Percentiles rank a stretch among this genome's conserved stretches.
Conservation (phyloP, 1,140 invertebrate species). For the Zaprionus camerounensis region DNA sequence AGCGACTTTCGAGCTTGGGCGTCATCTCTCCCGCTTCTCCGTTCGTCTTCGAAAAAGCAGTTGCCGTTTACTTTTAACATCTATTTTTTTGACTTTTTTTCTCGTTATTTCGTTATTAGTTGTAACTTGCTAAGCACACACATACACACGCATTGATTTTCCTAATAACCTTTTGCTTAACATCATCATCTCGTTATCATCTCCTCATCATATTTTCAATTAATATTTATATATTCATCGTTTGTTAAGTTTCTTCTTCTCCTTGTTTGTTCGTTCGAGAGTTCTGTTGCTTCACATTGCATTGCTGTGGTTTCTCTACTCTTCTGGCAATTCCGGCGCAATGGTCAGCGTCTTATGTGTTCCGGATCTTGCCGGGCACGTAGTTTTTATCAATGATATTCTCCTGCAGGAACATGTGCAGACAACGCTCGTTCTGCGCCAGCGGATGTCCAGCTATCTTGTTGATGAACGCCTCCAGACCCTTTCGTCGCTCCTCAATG, state of each 20-base stretch:
- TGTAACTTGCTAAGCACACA: constrained; percentile 57
- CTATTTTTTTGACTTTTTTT: constrained; percentile 23
- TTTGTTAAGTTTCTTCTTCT: constrained; percentile 12
- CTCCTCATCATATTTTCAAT: neutral
- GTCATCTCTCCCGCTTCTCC: neutral
- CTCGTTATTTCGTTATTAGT: constrained; percentile 26
- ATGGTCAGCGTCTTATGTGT: constrained; percentile 88
- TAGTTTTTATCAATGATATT: constrained; percentile 99
- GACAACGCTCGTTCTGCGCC: constrained; percentile 99
- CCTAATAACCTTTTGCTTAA: constrained; percentile 65
- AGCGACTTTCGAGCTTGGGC: constrained; percentile 33
- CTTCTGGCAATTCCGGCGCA: constrained; percentile 1
- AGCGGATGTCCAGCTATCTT: constrained; percentile 99
- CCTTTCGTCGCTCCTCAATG: constrained; percentile 99
- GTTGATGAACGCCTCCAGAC: constrained; percentile 99
- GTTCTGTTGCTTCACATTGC: constrained; percentile 67
- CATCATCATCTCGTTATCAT: constrained; percentile 1
- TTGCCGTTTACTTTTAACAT: constrained; percentile 55
- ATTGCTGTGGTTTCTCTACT: constrained; percentile 54
- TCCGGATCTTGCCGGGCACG: constrained; percentile 99
- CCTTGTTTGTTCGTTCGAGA: constrained; percentile 71
- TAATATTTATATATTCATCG: neutral
- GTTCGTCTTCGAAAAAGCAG: constrained; percentile 44
- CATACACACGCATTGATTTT: constrained; percentile 54
- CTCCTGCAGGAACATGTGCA: constrained; percentile 99